phyloP scores from a whole-genome alignment of 1,140 invertebrate species.

The Lasaia peninsularis region DNA sequence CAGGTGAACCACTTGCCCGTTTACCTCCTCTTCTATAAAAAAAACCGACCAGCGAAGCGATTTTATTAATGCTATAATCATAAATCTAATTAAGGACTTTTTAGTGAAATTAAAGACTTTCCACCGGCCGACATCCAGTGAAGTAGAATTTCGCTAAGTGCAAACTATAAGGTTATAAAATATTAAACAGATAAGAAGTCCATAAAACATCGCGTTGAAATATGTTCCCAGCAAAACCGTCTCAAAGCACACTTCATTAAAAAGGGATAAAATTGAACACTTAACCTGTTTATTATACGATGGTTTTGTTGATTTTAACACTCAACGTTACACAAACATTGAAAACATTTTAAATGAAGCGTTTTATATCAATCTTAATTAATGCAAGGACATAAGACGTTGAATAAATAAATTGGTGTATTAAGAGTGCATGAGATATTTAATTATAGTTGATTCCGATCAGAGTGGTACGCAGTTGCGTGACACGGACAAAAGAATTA shows the following conservation, averaged over 20 bases:
- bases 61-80: too few species aligned
- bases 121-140: too few species aligned
- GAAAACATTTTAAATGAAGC: conserved; percentile 34
- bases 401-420: conserved; percentile 63
- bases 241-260: conserved; percentile 1
- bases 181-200: too few species aligned
- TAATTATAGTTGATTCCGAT: conserved; percentile 66
- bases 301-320: conserved; percentile 8
- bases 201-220: not conserved
- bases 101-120: too few species aligned
- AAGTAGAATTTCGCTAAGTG: too few species aligned
- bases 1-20: too few species aligned
- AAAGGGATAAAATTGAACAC: conserved; percentile 5
- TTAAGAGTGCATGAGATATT: conserved; percentile 64
- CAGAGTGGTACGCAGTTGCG: conserved; percentile 50
- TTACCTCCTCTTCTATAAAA: too few species aligned
- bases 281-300: conserved; percentile 7
- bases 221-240: not conserved
- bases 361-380: conserved; percentile 66
- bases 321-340: conserved; percentile 20
- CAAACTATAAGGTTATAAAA: too few species aligned
- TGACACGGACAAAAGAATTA: conserved; percentile 51
- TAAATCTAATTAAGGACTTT: too few species aligned
- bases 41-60: too few species aligned
- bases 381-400: conserved; percentile 42